Evolutionary conservation across 2,888 invertebrate species (phyloP), one percentile per base, ranked within the genome.

Genomic region (Drosophila suboccidentalis): DNA sequence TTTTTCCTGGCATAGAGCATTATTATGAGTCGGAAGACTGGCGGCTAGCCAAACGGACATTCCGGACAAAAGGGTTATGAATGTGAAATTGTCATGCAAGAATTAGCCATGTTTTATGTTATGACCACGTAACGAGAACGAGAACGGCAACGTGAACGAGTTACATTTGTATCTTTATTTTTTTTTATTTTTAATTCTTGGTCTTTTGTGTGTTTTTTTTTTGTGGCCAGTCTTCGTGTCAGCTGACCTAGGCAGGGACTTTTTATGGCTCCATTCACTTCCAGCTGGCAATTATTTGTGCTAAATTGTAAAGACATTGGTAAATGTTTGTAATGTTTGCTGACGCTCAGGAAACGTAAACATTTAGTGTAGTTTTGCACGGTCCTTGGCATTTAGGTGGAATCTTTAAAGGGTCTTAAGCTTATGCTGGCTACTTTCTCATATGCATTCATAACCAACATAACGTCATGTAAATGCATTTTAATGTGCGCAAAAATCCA

Each of bases 31-130:
- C 81, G 78, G 65, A 86, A 78, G 74, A 68, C 68, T 75, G 88
- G 71, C 73, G 72, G 64, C 66, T 49, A 51, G 68, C 79, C 57
- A 73, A 69, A 67, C 67, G 60, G 68, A 70, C 85, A 74, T 51
- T 61, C 68, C 54, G 64, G 43, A 79, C 79, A 80, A 85, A 88
- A 87, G 86, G 86, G 89, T 91, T 91, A 91, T 91, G 90, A 91
- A 91, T 91, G 91, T 90, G 91, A 79, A 89, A 86, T 90, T 91
- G 91, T 91, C 91, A 91, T 91, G 91, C 91, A 87, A 91, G 91
- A 91, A 90, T 91, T 91, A 91, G 89, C 88, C 81, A 82, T 85
- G 87, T 90, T 89, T 78, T 88, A 71, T 88, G 79, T 73, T 89
- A 61, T 83, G 77, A 81, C 81, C 78, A 77, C 78, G 69, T 86